Conservation (phyloP, 2,113 vertebrate species). For the Leucopsar rothschildi region DNA sequence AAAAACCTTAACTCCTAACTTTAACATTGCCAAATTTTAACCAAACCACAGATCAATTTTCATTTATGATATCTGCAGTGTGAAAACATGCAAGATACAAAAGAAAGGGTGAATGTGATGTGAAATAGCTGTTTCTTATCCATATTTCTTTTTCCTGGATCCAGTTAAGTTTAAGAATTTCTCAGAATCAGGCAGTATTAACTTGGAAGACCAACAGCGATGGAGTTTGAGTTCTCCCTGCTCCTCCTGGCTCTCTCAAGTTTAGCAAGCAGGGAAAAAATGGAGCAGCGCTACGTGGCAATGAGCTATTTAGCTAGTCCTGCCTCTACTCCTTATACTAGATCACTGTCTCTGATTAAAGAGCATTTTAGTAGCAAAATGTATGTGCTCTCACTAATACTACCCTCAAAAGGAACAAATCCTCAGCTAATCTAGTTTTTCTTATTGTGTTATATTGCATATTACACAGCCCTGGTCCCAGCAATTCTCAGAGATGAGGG, state of each 20-base stretch:
- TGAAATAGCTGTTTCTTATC: background rate
- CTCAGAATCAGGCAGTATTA: background rate
- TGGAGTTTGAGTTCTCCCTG: background rate
- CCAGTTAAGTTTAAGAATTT: background rate
- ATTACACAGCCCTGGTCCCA: background rate
- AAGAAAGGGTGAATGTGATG: background rate
- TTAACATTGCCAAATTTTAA: background rate
- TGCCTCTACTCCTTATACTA: background rate
- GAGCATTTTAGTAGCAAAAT: background rate
- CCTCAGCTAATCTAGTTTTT: background rate
- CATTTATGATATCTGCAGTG: background rate
- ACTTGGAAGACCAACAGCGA: background rate
- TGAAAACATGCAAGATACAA: background rate
- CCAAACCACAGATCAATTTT: background rate
- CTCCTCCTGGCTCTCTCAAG: background rate
- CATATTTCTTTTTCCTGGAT: background rate
- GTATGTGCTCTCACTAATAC: background rate
- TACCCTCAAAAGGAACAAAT: background rate
- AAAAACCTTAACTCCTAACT: background rate
- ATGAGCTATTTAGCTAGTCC: background rate
- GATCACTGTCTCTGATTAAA: background rate
- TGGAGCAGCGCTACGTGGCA: background rate
- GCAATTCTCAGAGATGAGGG: background rate
- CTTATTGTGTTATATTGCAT: background rate
- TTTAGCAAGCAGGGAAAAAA: background rate